Conservation (phyloP, 2,113 vertebrate genomes). For the Podarcis raffonei region DNA sequence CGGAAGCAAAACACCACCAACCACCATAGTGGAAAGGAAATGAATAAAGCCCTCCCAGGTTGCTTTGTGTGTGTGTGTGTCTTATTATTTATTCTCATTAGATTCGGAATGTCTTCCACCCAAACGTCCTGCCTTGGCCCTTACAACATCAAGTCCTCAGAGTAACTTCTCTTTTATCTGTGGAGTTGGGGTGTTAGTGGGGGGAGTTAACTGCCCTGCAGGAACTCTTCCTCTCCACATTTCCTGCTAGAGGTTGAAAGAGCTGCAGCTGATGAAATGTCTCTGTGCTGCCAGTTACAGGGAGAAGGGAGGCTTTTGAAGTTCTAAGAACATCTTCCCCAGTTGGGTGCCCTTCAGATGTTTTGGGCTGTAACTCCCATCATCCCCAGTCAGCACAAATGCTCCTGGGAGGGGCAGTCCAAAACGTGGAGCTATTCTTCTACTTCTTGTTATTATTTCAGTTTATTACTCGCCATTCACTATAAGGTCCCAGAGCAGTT, state of each 20-base stretch:
- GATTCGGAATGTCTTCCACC: constrained; percentile 58
- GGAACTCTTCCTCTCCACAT: neutral
- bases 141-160: constrained; percentile 43
- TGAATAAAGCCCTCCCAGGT: constrained; percentile 56
- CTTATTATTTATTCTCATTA: constrained; percentile 39
- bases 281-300: constrained; percentile 6
- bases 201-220: neutral
- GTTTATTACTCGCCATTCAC: too few species aligned
- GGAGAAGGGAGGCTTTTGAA: neutral
- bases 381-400: neutral
- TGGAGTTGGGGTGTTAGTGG: accelerated
- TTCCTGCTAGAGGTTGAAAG: neutral
- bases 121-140: constrained; percentile 58
- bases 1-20: constrained; percentile 24
- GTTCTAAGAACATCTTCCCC: neutral
- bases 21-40: neutral
- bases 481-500: too few species aligned
- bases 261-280: constrained; percentile 23
- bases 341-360: too few species aligned
- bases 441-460: too few species aligned
- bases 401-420: too few species aligned
- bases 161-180: constrained; percentile 25
- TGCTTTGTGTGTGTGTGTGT: constrained; percentile 45
- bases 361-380: neutral
- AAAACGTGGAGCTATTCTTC: too few species aligned